A percentile compares a stretch with the other conserved stretches of the same genome.
phyloP scores from a whole-genome alignment of 2,888 invertebrate genomes.

The Rhagium mordax region DNA sequence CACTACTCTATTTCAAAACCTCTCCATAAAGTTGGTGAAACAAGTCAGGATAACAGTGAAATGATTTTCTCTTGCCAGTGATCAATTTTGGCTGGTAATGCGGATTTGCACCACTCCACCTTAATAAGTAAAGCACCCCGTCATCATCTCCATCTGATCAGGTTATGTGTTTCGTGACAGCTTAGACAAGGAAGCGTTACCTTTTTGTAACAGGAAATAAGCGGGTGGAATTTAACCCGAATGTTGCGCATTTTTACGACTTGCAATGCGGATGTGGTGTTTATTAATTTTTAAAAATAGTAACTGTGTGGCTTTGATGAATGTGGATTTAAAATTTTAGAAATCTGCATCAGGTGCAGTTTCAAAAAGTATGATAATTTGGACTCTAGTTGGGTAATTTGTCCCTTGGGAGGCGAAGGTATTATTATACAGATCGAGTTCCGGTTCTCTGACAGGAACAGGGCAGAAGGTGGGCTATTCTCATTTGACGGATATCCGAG shows the following conservation, averaged over 20 bases:
- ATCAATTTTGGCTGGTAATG: too few relatives aligned
- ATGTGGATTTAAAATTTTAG: not conserved
- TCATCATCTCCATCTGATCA: not conserved
- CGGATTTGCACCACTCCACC: not conserved
- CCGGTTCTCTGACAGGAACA: conserved; percentile 25
- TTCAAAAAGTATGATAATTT: not conserved
- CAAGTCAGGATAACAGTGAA: too few relatives aligned
- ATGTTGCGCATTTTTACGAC: not conserved
- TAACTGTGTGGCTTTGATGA: not conserved
- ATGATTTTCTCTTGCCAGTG: not conserved
- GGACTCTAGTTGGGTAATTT: not conserved
- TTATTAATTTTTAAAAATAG: not conserved
- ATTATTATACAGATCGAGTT: conserved; percentile 47
- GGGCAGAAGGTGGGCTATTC: conserved; percentile 41
- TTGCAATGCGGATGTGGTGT: not conserved
- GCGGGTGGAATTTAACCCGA: not conserved
- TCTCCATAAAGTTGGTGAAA: too few relatives aligned
- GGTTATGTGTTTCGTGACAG: not conserved
- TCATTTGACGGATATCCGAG: conserved; percentile 47
- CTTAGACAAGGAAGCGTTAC: not conserved
- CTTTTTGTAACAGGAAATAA: not conserved
- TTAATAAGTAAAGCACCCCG: not conserved
- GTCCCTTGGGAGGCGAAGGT: conserved; percentile 13
- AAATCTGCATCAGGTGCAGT: not conserved
- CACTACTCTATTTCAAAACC: too few relatives aligned